Evolutionary conservation across 2,797 vertebrate species (phyloP).

Genomic region (Peromyscus nudipes): DNA sequence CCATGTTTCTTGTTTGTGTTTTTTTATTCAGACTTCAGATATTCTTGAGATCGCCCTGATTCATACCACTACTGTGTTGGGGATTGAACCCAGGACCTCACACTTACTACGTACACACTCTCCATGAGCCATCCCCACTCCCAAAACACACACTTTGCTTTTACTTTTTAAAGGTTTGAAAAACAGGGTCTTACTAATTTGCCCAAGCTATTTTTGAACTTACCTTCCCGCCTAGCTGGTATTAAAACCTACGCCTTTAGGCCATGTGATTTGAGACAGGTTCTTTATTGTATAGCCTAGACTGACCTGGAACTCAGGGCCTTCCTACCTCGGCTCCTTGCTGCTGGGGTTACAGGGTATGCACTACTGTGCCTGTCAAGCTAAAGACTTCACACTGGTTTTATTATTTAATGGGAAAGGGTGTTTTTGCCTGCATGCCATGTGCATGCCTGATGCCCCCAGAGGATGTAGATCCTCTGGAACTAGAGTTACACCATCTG

Average conservation of each 20-base stretch:
- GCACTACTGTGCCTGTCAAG: background rate
- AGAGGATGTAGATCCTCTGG: background rate
- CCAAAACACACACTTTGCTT: background rate
- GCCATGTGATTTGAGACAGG: background rate
- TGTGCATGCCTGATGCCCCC: background rate
- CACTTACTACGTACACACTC: background rate
- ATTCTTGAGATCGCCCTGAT: background rate
- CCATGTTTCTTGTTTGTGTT: background rate
- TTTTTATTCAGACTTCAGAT: conserved; percentile 24
- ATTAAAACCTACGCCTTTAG: background rate
- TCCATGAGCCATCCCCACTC: background rate
- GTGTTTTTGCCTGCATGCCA: background rate
- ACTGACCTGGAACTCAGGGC: background rate
- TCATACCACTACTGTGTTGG: background rate
- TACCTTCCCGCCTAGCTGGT: background rate
- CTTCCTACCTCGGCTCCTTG: background rate
- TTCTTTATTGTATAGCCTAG: background rate
- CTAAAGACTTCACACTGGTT: background rate
- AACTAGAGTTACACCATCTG: background rate
- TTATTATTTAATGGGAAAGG: background rate
- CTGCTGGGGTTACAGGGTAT: background rate
- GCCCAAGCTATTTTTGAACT: background rate
- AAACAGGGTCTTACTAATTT: background rate
- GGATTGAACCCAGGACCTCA: background rate
- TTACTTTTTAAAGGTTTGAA: background rate